Base-by-base conservation (phyloP, 92 coral and sea anemone species). In the Virgularia gustaviana region DNA sequence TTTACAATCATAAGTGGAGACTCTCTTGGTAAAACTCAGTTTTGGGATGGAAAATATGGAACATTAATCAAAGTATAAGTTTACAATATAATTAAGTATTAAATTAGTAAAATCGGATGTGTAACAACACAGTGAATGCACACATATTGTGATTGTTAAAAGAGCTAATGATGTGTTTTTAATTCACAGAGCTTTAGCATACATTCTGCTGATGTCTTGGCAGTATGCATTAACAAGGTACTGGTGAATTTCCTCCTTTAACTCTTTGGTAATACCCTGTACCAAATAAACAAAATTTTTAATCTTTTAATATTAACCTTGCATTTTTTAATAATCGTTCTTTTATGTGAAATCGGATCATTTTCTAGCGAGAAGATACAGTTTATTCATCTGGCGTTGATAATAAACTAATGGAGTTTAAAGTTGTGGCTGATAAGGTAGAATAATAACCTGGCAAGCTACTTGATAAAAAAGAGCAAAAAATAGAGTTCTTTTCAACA, bases 21-120 rank as follows among this genome's bases (percentile, higher is more conserved):
- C 5, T 92, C 98, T 22, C 75, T 86, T n/a, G 98, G 98, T 10
- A 89, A 92, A 65, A 92, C 98, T 19, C 98, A 92, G 73, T 92
- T 92, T 57, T 92, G 98, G 98, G 90, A 92, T 81, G 98, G 98
- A 2, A 67, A 67, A 57, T 86, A 78, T 24, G 98, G 98, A 63
- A 92, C 98, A 33, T 63, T 92, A 34, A 47, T 89, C 44, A 90
- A 92, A 90, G 98, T 92, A 51, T 3, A 42, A 35, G 12, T 18
- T 51, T n/a, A 10, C n/a, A n/a, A n/a, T n/a, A n/a, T n/a, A n/a
- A n/a, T n/a, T n/a, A 36, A 18, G 12, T 29, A 56, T 11, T 15
- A 23, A 10, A 56, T 23, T 12, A 12, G 23, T 11, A 12, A 49
- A 7, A 6, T 10, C 0, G 29, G 15, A 33, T 66, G n/a, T n/a